A percentile compares a stretch with the other conserved stretches of the same genome.
These are phyloP conservation scores for Drosophila guanche DNA, from an alignment of 1,140 invertebrate genomes.

Conservation along the genomic window DNA sequence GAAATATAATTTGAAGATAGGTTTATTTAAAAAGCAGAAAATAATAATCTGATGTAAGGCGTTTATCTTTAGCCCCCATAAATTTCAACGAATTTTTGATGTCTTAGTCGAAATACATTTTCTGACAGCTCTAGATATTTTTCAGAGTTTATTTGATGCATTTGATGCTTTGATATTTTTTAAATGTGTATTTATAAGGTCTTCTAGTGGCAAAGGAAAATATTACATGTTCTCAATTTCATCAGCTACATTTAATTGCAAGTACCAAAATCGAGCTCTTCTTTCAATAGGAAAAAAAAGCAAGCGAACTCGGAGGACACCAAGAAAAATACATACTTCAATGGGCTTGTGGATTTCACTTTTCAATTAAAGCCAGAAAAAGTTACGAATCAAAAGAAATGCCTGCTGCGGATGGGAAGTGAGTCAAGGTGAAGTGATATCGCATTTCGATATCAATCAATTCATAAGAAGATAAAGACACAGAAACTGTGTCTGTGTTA, in stretches of 20 bases:
- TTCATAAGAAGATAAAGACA: conserved; percentile 5
- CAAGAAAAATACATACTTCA: conserved; percentile 39
- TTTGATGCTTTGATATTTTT: too few species aligned
- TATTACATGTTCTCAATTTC: too few species aligned
- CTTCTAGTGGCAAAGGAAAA: too few species aligned
- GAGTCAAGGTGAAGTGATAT: conserved; percentile 63
- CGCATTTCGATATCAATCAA: conserved; percentile 49
- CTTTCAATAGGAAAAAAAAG: conserved; percentile 8
- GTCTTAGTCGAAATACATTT: too few species aligned
- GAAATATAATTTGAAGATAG: too few species aligned
- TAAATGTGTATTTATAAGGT: too few species aligned
- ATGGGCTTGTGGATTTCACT: conserved; percentile 48
- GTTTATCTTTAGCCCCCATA: too few species aligned
- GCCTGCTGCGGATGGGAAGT: conserved; percentile 14
- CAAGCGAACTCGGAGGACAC: conserved; percentile 6
- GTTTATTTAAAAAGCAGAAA: too few species aligned
- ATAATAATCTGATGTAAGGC: too few species aligned
- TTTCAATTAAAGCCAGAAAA: conserved; percentile 62
- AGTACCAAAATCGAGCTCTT: background rate
- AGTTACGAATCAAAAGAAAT: conserved; percentile 50
- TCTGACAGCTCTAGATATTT: too few species aligned
- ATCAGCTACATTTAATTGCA: background rate
- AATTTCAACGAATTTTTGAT: too few species aligned
- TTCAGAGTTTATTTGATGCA: too few species aligned
- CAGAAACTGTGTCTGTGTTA: background rate